Evolutionary conservation across 1,140 invertebrate species (phyloP).

Genomic region (Drosophila gunungcola): DNA sequence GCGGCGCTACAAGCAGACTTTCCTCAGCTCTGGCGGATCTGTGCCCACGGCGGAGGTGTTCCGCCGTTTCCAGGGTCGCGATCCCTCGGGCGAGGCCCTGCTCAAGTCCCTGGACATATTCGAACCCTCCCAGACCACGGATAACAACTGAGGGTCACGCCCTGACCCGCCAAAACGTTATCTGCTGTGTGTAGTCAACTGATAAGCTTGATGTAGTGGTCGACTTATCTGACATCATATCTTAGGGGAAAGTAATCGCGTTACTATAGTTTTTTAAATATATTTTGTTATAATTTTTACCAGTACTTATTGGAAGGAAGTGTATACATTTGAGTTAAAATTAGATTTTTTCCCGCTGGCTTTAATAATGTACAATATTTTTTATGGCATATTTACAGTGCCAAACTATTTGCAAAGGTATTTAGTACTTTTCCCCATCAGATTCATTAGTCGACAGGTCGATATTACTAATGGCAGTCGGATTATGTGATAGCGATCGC

Average conservation of each 20-base stretch:
- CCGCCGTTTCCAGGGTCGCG: slow-evolving; percentile 94
- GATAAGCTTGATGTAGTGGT: slow-evolving; percentile 32
- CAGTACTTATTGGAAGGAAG: neutral
- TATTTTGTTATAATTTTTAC: slow-evolving; percentile 27
- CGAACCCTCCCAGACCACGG: slow-evolving; percentile 69
- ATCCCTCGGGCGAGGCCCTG: slow-evolving; percentile 94
- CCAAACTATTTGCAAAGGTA: neutral
- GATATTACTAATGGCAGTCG: slow-evolving; percentile 14
- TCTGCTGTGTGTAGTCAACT: slow-evolving; percentile 34
- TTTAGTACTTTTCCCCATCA: neutral
- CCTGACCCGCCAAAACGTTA: slow-evolving; percentile 30
- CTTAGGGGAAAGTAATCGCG: slow-evolving; percentile 10
- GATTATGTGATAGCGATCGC: slow-evolving; percentile 51
- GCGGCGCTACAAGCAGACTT: slow-evolving; percentile 93
- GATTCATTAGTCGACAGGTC: slow-evolving; percentile 1
- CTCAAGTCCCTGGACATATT: slow-evolving; percentile 85
- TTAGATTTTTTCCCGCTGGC: too few relatives aligned
- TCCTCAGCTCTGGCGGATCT: slow-evolving; percentile 92
- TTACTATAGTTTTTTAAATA: slow-evolving; percentile 19
- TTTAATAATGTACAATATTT: neutral
- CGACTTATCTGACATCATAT: neutral
- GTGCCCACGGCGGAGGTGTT: slow-evolving; percentile 93
- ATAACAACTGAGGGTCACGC: slow-evolving; percentile 48
- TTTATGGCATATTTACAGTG: neutral
- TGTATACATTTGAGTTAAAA: neutral